A percentile compares a stretch with the other conserved stretches of the same genome.
These are phyloP conservation scores for Pelodiscus sinensis DNA, from an alignment of 2,113 vertebrate species.

Conservation along the genomic window DNA sequence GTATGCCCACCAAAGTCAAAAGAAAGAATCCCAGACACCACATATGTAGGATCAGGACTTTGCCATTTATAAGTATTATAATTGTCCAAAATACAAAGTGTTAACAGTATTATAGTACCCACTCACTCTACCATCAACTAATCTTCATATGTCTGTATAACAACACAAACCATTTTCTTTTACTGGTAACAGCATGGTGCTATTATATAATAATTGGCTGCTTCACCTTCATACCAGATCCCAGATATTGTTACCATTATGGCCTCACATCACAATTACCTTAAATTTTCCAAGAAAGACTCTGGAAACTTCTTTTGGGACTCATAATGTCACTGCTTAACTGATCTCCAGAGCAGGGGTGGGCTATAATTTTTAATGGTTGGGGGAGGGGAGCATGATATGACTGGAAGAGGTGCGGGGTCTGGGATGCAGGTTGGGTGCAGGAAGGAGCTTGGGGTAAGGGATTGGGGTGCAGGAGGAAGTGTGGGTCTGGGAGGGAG, in stretches of 20 bases:
- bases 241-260: neutral
- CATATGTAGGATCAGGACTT: neutral
- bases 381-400: too few relatives aligned
- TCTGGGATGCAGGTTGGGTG: too few relatives aligned
- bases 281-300: neutral
- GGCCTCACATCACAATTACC: neutral
- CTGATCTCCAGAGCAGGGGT: too few relatives aligned
- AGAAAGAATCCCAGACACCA: neutral
- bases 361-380: too few relatives aligned
- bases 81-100: neutral
- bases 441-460: too few relatives aligned
- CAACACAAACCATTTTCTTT: neutral
- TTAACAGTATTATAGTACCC: neutral
- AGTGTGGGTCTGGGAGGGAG: too few relatives aligned
- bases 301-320: neutral
- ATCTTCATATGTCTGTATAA: neutral
- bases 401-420: too few relatives aligned
- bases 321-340: neutral
- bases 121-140: neutral
- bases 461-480: too few relatives aligned
- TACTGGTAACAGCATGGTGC: neutral
- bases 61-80: neutral
- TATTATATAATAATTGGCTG: neutral
- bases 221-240: neutral
- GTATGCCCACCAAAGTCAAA: neutral